phyloP scores from a whole-genome alignment of 2,797 vertebrate genomes.

The Lepidocolaptes lacrymiger region DNA sequence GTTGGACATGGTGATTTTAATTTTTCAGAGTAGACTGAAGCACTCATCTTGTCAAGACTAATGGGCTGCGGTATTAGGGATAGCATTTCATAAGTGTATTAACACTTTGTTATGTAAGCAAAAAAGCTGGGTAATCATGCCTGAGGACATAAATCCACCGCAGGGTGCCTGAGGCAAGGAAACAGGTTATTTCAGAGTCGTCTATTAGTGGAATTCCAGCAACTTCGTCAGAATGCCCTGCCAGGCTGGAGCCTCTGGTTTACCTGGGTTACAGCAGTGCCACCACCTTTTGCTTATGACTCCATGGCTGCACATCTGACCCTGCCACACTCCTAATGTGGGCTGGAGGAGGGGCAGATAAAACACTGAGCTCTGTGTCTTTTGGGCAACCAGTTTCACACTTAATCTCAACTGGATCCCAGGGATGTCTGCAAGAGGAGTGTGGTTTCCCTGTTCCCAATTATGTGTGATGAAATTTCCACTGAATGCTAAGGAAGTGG shows the following conservation, averaged over 20 bases:
- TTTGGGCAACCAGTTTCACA: neutral
- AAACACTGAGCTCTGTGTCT: neutral
- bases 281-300: neutral
- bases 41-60: constrained; percentile 20
- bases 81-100: constrained; percentile 69
- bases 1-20: neutral
- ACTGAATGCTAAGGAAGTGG: neutral
- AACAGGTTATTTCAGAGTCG: neutral
- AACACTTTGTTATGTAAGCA: constrained; percentile 57
- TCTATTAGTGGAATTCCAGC: neutral
- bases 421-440: neutral
- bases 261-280: neutral
- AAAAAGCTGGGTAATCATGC: constrained; percentile 62
- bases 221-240: neutral
- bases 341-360: neutral
- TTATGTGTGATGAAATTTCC: neutral
- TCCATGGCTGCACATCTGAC: neutral
- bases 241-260: neutral
- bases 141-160: constrained; percentile 41
- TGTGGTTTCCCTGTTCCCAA: neutral
- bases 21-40: constrained; percentile 53
- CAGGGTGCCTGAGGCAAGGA: constrained; percentile 37
- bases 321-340: neutral
- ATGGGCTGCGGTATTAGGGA: constrained; percentile 54
- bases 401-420: neutral